Conservation (phyloP, 2,888 invertebrate species). For the Tromatobia lineatoria region DNA sequence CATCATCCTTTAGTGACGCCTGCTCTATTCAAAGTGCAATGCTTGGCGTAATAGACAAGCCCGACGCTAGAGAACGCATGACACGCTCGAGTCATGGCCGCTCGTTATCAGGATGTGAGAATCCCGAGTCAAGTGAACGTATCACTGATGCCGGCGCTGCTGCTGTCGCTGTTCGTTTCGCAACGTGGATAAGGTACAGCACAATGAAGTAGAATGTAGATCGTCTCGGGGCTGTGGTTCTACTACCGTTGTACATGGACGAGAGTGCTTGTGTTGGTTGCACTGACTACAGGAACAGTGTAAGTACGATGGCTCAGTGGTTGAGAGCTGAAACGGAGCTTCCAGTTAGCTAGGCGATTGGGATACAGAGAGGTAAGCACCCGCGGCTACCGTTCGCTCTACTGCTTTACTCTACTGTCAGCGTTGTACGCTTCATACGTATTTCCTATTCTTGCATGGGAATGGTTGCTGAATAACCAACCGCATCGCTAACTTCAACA, state of each 20-base stretch:
- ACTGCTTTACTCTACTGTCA: constrained; percentile 69
- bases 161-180: constrained; percentile 53
- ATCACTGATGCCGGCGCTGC: neutral
- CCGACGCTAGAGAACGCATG: constrained; percentile 7
- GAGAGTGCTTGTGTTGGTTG: constrained; percentile 1
- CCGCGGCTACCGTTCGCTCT: constrained; percentile 76
- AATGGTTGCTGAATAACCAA: constrained; percentile 82
- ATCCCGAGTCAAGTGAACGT: constrained; percentile 64
- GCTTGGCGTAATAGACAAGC: constrained; percentile 11
- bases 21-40: constrained; percentile 12
- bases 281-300: constrained; percentile 14
- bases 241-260: constrained; percentile 12
- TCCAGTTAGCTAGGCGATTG: constrained; percentile 80
- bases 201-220: constrained; percentile 78
- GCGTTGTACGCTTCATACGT: constrained; percentile 72
- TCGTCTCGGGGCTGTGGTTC: constrained; percentile 67
- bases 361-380: constrained; percentile 80
- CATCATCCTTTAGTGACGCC: constrained; percentile 12
- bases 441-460: constrained; percentile 75
- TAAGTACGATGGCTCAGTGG: constrained; percentile 43
- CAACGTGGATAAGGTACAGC: constrained; percentile 74
- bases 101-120: constrained; percentile 77
- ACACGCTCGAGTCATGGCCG: constrained; percentile 63
- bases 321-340: constrained; percentile 56
- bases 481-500: constrained; percentile 79